Base-by-base conservation (phyloP, 2,888 invertebrate genomes). In the Drepana falcataria region DNA sequence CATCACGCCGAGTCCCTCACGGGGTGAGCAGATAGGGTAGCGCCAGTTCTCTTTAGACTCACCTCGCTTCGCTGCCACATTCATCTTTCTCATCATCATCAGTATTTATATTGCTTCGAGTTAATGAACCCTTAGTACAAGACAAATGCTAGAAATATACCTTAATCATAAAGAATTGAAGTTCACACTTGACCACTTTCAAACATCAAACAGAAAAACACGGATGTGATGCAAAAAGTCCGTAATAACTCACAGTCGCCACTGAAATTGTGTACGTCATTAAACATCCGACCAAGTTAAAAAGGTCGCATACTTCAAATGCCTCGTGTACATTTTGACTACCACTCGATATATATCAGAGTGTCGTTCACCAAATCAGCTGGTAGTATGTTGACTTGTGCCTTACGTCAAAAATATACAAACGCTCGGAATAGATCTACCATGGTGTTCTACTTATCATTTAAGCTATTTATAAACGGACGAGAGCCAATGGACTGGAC, bases 361-460 rank as follows among this genome's bases (percentile, higher is more conserved):
- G 49, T 71, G 71, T 77, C 73, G 55, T 59, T 69, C 66, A 74
- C 69, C 73, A 69, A 67, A 66, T 73, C 77, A 75, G 71, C 73
- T 76, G 77, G 66, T 70, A 64, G 59, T 66, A 61, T 67, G 66
- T 75, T 72, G 63, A 67, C 60, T 63, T 57, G 52, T 49, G 61
- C 62, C 66, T 66, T 66, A 68, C 75, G 72, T 74, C 70, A 69
- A 69, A 75, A 75, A 71, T 71, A 69, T 61, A 64, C 61, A 49
- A 59, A 55, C 35, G 57, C 64, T 62, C 48, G 60, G 69, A 75
- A 75, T 75, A 75, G 73, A 65, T 53, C 21, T 54, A 55, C 53
- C 62, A 63, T 62, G 60, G 63, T 59, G 59, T 59, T 48, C 60
- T 66, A 67, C 70, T 75, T 73, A 73, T 72, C 59, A 51, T 68